Evolutionary conservation across 1,140 invertebrate genomes (phyloP).

Genomic region (Penaeus indicus): DNA sequence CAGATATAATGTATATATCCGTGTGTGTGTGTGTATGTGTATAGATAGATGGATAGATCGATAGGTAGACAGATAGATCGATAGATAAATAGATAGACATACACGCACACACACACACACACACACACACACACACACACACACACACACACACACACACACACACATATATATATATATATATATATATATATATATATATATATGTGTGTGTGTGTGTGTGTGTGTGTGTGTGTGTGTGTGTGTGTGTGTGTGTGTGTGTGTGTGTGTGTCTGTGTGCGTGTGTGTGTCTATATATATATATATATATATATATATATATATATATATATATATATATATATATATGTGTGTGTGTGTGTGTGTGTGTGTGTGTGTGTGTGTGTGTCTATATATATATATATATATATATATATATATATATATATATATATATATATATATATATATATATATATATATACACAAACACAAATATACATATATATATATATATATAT

Average conservation of each 20-base stretch:
- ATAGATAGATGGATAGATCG: too few relatives aligned
- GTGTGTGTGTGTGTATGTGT: not conserved
- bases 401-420: slow-evolving; percentile 24
- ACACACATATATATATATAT: too few relatives aligned
- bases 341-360: not conserved
- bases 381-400: slow-evolving; percentile 16
- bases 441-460: slow-evolving; percentile 30
- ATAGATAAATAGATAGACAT: not conserved
- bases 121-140: too few relatives aligned
- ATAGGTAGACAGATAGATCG: too few relatives aligned
- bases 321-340: slow-evolving; percentile 13
- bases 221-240: too few relatives aligned
- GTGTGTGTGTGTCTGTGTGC: too few relatives aligned
- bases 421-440: slow-evolving; percentile 25
- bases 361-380: not conserved
- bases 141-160: too few relatives aligned
- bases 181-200: too few relatives aligned
- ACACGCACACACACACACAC: too few relatives aligned
- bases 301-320: slow-evolving; percentile 19
- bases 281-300: not conserved
- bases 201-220: too few relatives aligned
- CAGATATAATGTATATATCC: not conserved
- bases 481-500: not conserved
- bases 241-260: too few relatives aligned
- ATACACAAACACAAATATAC: not conserved